Evolutionary conservation across 1,140 invertebrate species (phyloP).

Genomic region (Tyrophagus putrescentiae): DNA sequence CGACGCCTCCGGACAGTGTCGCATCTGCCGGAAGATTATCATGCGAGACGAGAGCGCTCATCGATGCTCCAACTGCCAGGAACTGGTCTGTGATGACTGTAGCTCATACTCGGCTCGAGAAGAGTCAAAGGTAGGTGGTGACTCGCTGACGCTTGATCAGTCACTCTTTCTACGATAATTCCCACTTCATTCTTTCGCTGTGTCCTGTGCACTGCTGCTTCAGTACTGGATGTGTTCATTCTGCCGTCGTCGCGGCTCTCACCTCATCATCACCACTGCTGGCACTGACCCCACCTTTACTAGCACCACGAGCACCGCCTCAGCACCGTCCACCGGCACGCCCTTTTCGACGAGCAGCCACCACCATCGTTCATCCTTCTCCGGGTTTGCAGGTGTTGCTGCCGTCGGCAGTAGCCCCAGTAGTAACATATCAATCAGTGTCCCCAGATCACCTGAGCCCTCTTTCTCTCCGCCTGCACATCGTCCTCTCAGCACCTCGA

Average conservation of each 20-base stretch:
- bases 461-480: neutral
- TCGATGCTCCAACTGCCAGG: slow-evolving; percentile 67
- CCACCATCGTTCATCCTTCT: no score
- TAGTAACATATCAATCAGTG: neutral
- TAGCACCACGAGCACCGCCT: neutral
- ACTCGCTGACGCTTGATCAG: neutral
- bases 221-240: slow-evolving; percentile 24
- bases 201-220: no score
- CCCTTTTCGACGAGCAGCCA: neutral
- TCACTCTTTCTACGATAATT: slow-evolving; percentile 6
- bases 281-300: slow-evolving; percentile 9
- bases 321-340: neutral
- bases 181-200: neutral
- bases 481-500: neutral
- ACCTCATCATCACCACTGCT: slow-evolving; percentile 8
- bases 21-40: slow-evolving; percentile 69
- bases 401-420: neutral
- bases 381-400: no score
- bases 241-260: slow-evolving; percentile 24
- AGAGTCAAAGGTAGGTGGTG: slow-evolving; percentile 17
- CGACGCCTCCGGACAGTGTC: slow-evolving; percentile 37
- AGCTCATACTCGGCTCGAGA: slow-evolving; percentile 53
- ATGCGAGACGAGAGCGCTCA: slow-evolving; percentile 66
- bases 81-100: slow-evolving; percentile 77
- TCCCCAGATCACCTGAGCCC: neutral